These are phyloP conservation scores for Motacilla tschutschensis DNA, from an alignment of 2,113 vertebrate genomes.

Conservation along the genomic window DNA sequence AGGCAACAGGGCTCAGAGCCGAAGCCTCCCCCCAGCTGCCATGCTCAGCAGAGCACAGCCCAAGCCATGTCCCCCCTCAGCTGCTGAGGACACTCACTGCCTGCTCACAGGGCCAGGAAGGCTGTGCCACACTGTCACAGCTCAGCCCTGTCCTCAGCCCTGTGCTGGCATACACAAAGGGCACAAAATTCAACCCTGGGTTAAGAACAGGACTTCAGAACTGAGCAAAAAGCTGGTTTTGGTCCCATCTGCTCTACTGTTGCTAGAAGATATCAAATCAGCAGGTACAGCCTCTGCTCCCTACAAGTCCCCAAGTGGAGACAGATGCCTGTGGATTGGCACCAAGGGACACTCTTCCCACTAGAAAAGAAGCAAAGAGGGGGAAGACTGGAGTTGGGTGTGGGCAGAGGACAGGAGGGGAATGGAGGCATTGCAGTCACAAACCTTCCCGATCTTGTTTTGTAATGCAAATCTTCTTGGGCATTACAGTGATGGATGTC, in stretches of 20 bases:
- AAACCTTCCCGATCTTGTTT: not conserved
- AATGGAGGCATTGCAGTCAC: not conserved
- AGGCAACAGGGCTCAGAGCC: not conserved
- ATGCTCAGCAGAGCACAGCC: not conserved
- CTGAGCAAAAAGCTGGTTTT: not conserved
- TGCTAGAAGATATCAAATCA: not conserved
- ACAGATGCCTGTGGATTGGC: not conserved
- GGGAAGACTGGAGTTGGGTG: not conserved
- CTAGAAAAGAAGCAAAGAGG: not conserved
- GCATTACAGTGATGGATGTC: not conserved
- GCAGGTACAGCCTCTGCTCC: not conserved
- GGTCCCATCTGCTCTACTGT: not conserved
- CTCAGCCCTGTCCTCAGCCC: not conserved
- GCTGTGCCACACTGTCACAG: not conserved
- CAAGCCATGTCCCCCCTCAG: not conserved
- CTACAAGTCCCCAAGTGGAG: not conserved
- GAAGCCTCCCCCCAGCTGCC: not conserved
- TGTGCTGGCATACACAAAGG: not conserved
- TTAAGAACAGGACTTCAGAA: not conserved
- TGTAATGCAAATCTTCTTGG: not conserved
- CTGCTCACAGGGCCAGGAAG: not conserved
- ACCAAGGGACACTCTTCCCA: not conserved
- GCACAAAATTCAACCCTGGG: not conserved
- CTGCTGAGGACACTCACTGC: accelerated
- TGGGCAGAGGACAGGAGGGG: not conserved